Percentiles rank a stretch among this genome's conserved stretches.
Conservation (phyloP, 2,113 vertebrate species). For the Recurvirostra avosetta region DNA sequence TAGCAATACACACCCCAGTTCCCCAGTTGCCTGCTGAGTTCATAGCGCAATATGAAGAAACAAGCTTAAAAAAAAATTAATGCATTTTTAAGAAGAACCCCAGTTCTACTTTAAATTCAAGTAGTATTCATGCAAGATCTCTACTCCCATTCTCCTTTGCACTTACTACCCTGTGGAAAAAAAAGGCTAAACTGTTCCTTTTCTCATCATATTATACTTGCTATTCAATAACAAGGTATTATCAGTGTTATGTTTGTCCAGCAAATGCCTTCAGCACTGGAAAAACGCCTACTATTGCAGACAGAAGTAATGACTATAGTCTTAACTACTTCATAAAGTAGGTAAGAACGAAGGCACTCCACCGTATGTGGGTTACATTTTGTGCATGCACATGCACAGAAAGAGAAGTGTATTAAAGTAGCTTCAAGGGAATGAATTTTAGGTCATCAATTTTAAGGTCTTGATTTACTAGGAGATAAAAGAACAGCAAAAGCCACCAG, state of each 20-base stretch:
- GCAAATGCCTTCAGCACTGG: background rate
- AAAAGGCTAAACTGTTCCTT: background rate
- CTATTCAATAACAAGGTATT: background rate
- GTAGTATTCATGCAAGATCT: background rate
- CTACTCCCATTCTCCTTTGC: background rate
- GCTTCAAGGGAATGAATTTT: constrained; percentile 29
- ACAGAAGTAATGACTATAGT: background rate
- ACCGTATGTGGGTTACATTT: background rate
- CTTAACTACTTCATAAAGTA: background rate
- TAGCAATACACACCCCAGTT: background rate
- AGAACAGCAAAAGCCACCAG: constrained; percentile 30
- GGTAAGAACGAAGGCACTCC: background rate
- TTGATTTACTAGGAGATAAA: constrained; percentile 35
- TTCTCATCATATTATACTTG: background rate
- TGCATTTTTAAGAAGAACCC: background rate
- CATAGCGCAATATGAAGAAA: background rate
- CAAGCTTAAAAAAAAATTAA: background rate
- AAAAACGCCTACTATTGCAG: background rate
- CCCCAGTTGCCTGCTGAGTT: background rate
- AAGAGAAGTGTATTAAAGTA: background rate
- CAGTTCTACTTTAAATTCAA: background rate
- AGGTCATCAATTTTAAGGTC: constrained; percentile 34
- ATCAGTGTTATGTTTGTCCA: background rate
- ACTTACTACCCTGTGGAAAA: background rate
- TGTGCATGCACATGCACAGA: background rate